Conservation (phyloP, 2,113 vertebrate species). For the Rhizomys pruinosus region DNA sequence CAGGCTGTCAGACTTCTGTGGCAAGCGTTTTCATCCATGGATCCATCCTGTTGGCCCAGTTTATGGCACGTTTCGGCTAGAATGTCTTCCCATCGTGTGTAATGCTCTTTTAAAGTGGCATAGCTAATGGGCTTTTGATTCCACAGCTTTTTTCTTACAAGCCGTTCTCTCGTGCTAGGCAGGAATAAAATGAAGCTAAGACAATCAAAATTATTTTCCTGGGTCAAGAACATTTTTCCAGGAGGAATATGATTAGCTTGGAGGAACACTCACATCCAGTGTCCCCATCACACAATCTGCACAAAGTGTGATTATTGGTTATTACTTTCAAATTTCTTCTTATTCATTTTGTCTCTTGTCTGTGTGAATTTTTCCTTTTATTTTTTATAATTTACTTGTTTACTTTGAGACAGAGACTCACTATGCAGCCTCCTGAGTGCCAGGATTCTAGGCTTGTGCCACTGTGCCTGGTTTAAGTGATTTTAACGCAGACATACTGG, state of each 20-base stretch:
- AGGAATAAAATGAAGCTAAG: background rate
- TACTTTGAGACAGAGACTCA: background rate
- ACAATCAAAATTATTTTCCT: background rate
- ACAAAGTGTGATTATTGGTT: background rate
- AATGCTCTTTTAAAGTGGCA: background rate
- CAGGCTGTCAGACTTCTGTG: background rate
- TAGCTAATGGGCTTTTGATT: background rate
- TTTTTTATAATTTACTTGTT: background rate
- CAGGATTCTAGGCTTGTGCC: background rate
- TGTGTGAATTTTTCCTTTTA: background rate
- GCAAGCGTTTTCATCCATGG: background rate
- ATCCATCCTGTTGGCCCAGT: background rate
- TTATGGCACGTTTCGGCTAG: background rate
- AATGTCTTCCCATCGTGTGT: background rate
- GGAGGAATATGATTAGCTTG: background rate
- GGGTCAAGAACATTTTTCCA: background rate
- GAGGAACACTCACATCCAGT: background rate
- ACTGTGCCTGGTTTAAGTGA: background rate
- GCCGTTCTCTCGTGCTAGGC: background rate
- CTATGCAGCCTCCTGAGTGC: background rate
- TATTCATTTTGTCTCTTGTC: background rate
- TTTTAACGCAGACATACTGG: background rate
- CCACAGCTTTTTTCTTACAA: background rate
- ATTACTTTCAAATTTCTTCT: background rate
- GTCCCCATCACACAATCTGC: background rate